A percentile compares a stretch with the other conserved stretches of the same genome.
phyloP scores from a whole-genome alignment of 2,888 invertebrate genomes.

The Phortica okadai region DNA sequence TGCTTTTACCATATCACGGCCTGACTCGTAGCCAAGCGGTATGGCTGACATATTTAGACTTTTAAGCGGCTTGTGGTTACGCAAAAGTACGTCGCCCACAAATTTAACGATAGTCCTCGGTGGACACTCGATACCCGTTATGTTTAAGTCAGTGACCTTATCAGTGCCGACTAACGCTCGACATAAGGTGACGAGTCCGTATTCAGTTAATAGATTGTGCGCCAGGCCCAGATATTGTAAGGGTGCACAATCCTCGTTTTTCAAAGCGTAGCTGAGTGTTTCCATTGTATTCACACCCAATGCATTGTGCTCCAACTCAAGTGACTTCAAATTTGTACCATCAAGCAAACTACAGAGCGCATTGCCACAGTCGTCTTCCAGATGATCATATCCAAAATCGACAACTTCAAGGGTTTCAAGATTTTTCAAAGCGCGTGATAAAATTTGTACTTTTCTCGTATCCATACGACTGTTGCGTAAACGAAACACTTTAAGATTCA shows the following conservation, averaged over 20 bases:
- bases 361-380: conserved; percentile 62
- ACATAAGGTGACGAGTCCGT: conserved; percentile 50
- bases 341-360: conserved; percentile 57
- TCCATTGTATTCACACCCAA: conserved; percentile 47
- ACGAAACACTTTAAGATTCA: conserved; percentile 60
- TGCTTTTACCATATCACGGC: conserved; percentile 53
- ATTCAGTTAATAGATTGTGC: conserved; percentile 58
- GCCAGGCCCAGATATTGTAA: conserved; percentile 65
- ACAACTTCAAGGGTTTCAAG: conserved; percentile 57
- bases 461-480: conserved; percentile 70
- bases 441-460: conserved; percentile 55
- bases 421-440: conserved; percentile 53
- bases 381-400: conserved; percentile 67
- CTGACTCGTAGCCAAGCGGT: conserved; percentile 38
- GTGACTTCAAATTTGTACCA: conserved; percentile 45
- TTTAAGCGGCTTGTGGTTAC: conserved; percentile 52
- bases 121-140: conserved; percentile 52
- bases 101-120: conserved; percentile 36
- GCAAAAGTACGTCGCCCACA: conserved; percentile 53
- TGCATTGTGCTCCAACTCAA: conserved; percentile 66
- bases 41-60: conserved; percentile 59
- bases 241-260: conserved; percentile 31
- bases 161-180: conserved; percentile 48
- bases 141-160: conserved; percentile 55
- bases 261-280: conserved; percentile 42